Percentiles rank a stretch among this genome's conserved stretches.
These are phyloP conservation scores for Typhlomys cinereus DNA, from an alignment of 2,113 vertebrate species.

Conservation along the genomic window DNA sequence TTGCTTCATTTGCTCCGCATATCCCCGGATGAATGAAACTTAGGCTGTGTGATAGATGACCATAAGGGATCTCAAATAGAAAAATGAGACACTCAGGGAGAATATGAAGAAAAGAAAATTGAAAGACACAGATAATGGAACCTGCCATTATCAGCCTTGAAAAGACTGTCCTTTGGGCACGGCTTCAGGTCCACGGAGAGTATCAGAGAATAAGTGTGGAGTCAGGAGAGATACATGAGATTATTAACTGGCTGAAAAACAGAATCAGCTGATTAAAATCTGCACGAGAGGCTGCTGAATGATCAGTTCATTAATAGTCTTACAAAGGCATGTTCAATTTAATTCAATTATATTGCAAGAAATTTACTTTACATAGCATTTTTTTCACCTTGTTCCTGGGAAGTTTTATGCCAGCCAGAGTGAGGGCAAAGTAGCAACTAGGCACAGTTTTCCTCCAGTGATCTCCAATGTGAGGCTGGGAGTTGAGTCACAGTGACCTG, in stretches of 20 bases:
- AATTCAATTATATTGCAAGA: conserved; percentile 37
- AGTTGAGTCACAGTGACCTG: background rate
- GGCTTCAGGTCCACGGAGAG: background rate
- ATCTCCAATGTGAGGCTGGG: rapidly evolving
- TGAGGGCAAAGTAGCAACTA: background rate
- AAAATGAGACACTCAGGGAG: background rate
- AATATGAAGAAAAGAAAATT: background rate
- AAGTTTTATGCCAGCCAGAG: background rate
- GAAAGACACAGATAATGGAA: background rate
- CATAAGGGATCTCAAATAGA: background rate
- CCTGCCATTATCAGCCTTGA: background rate
- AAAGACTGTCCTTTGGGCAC: background rate
- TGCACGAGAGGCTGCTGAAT: background rate
- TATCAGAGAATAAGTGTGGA: background rate
- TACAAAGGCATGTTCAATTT: background rate
- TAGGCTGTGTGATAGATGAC: background rate
- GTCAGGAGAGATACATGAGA: background rate
- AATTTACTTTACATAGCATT: background rate
- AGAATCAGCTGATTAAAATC: conserved; percentile 1
- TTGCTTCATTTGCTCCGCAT: no score
- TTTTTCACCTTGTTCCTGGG: background rate
- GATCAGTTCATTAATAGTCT: background rate
- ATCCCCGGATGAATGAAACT: background rate
- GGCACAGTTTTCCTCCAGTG: background rate
- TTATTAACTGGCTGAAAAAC: background rate